phyloP scores from a whole-genome alignment of 2,797 vertebrate genomes.

The Chelon auratus region DNA sequence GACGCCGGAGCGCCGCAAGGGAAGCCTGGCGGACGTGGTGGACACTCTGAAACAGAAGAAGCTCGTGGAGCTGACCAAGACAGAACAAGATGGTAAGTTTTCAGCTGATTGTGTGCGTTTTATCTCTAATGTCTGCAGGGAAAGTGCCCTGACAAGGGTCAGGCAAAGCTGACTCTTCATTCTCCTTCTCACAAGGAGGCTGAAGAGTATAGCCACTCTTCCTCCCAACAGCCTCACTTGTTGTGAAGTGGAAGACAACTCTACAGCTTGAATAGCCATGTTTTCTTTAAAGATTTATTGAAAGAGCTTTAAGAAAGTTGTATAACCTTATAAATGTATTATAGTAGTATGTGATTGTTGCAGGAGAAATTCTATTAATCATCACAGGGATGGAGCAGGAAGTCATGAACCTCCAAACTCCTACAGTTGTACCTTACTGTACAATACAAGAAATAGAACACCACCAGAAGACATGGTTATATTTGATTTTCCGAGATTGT shows the following conservation, averaged over 20 bases:
- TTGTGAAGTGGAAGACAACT: slow-evolving; percentile 2
- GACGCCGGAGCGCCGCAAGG: slow-evolving; percentile 95
- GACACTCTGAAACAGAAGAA: slow-evolving; percentile 98
- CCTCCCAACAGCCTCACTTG: neutral
- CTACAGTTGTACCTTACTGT: neutral
- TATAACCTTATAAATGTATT: neutral
- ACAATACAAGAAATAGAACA: neutral
- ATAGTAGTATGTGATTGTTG: no score
- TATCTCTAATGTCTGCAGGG: neutral
- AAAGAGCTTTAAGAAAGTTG: slow-evolving; percentile 2
- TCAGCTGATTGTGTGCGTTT: neutral
- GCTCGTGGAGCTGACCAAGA: slow-evolving; percentile 95
- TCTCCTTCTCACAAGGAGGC: slow-evolving; percentile 4
- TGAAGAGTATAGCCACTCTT: neutral
- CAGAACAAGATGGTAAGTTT: slow-evolving; percentile 92
- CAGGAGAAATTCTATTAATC: no score
- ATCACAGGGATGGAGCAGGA: neutral
- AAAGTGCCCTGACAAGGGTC: neutral
- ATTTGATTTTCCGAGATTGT: no score
- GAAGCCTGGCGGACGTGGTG: slow-evolving; percentile 96
- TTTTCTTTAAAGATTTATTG: neutral
- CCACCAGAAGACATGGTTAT: neutral
- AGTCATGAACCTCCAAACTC: neutral
- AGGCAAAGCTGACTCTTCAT: no score
- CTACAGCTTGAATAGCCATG: neutral